Base-by-base conservation (phyloP, 1,140 invertebrate genomes). In the Armadillidium nasatum region DNA sequence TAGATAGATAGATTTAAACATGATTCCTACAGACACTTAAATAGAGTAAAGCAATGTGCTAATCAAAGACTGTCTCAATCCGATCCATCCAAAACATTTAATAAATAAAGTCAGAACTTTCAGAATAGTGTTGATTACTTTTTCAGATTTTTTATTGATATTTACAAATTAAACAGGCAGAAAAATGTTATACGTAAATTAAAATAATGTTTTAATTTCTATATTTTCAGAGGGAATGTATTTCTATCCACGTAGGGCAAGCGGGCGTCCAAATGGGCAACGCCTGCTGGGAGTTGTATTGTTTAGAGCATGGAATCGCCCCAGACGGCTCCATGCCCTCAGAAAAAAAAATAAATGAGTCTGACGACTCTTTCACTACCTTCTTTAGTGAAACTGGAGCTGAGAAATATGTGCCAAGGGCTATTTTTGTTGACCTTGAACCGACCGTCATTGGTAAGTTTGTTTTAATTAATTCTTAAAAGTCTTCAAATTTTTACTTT, bases 181-280 rank as follows among this genome's bases (percentile, higher is more conserved):
- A 33, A 33, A 33, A 33, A 1, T 6, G 6, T 6, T 33, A 33
- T 33, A 33, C 6, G 1, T 33, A 33, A 33, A 33, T 33, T 33
- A 33, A 33, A 33, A 33, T 33, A 33, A 3, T 33, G 6, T 45
- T 22, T 75, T 44, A 60, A 22, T 54, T 71, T 10, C 44, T 23
- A 19, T 71, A 10, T 23, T 68, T 72, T 50, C 72, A 85, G 87
- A 83, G 87, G 74, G 87, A 88, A 82, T 87, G 87, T 79, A 87
- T 88, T 72, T 84, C 82, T 76, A 81, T 88, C 74, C 87, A 87
- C 80, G 82, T 87, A 73, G 87, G 87, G 50, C 87, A 88, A 81
- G 87, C 87, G 45, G 87, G 87, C 60, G 87, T 87, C 10, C 87
- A 88, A 83, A 88, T 88, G 71, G 87, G 87, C 23, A 88, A 88